phyloP scores from a whole-genome alignment of 2,888 invertebrate genomes.

The Drosophila parthenogenetica region DNA sequence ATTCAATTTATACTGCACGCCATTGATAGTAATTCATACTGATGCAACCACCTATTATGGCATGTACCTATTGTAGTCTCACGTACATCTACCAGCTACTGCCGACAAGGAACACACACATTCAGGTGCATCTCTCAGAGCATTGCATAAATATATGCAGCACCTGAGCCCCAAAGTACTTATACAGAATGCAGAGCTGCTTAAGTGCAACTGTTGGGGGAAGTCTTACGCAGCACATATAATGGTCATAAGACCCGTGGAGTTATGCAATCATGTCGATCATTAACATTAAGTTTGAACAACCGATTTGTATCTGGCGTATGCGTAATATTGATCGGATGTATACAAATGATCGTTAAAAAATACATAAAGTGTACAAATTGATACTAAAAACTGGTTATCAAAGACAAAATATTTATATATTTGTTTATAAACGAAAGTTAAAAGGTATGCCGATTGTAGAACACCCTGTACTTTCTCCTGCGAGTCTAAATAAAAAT shows the following conservation, averaged over 20 bases:
- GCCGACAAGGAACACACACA: background rate
- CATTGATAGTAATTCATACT: conserved; percentile 77
- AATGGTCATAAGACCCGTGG: background rate
- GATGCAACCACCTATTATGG: conserved; percentile 42
- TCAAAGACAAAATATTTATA: too few species aligned
- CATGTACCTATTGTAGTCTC: conserved; percentile 10
- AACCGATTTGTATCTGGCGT: background rate
- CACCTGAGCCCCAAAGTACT: conserved; percentile 19
- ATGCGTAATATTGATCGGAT: background rate
- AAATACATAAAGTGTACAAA: too few species aligned
- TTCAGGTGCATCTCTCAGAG: background rate
- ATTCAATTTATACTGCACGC: conserved; percentile 82
- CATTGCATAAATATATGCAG: conserved; percentile 39
- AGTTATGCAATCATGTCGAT: background rate
- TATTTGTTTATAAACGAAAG: too few species aligned
- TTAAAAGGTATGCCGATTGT: too few species aligned
- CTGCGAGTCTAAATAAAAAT: too few species aligned
- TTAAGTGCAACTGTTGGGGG: background rate
- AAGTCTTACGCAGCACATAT: background rate
- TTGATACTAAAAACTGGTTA: too few species aligned
- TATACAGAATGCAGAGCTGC: conserved; percentile 1
- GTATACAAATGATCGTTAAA: too few species aligned
- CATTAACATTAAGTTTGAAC: background rate
- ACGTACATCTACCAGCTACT: background rate
- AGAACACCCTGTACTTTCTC: too few species aligned